Base-by-base conservation (phyloP, 2,797 vertebrate genomes). In the Lacerta viridis region DNA sequence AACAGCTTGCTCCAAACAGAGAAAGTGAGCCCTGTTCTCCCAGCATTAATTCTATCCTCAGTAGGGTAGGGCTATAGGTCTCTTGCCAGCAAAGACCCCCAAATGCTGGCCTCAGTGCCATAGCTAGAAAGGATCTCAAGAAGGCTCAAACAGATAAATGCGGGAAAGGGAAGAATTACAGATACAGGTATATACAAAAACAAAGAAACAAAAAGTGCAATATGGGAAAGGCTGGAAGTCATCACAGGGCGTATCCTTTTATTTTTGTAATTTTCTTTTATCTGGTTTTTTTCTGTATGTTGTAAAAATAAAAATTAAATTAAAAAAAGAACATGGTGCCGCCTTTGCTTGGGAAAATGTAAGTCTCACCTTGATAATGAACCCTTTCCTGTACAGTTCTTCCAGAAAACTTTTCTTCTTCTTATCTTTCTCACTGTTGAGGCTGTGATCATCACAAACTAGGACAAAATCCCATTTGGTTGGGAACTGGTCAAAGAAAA, bases 391-490 rank as follows among this genome's bases (percentile, higher is more conserved):
- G 91, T 93, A 90, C 76, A 99, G 93, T 90, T 96, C 96, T 0
- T 96, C 88, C 25, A 98, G 96, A 93, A 98, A 99, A 61, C 92
- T 95, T 1, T 4, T 92, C 93, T 97, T 98, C 94, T 97, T 98
- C 75, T 7, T 85, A 43, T 71, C 36, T 90, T 95, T 92, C 84
- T 91, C 66, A 0, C 84, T 86, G 46, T 87, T 86, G 39, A 91
- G 88, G 18, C 96, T 89, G 0, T 74, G 92, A 0, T 46, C 91
- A 89, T 98, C 95, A 0, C 97, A 98, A 15, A 99, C 98, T 25
- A 99, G 96, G 85, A 99, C 94, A 0, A 97, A 99, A 94, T 99
- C 98, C 87, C 97, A 98, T 1, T 88, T 90, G 7, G 90, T 88
- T 4, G 93, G 79, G 17, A 55, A 88, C 95, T 96, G 88, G 71